Evolutionary conservation across 2,113 vertebrate species (phyloP).

Genomic region (Euleptes europaea): DNA sequence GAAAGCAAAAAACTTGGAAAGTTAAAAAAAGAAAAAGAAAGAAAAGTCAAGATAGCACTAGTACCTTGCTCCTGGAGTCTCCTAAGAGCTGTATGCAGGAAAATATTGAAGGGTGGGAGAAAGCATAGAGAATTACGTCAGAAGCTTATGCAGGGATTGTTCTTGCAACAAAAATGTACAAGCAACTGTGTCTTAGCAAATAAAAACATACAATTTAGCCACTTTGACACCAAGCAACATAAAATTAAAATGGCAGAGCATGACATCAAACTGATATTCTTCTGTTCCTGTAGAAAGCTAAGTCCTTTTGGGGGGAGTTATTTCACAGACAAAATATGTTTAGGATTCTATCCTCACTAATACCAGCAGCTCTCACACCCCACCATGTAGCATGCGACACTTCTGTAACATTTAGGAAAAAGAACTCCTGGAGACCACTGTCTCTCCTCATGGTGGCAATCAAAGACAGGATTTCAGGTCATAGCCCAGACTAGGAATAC

Average conservation of each 20-base stretch:
- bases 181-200: slow-evolving; percentile 79
- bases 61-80: slow-evolving; percentile 99
- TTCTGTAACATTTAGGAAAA: slow-evolving; percentile 18
- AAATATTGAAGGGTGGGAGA: slow-evolving; percentile 85
- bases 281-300: not conserved
- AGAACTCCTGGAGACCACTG: not conserved
- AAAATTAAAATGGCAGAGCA: slow-evolving; percentile 61
- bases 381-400: not conserved
- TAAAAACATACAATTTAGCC: slow-evolving; percentile 69
- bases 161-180: slow-evolving; percentile 80
- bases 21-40: slow-evolving; percentile 68
- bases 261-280: slow-evolving; percentile 33
- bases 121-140: slow-evolving; percentile 89
- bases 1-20: slow-evolving; percentile 66
- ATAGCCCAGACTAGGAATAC: slow-evolving; percentile 36
- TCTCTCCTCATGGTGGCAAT: not conserved
- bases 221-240: slow-evolving; percentile 63
- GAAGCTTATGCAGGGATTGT: slow-evolving; percentile 78
- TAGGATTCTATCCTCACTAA: slow-evolving; percentile 5
- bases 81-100: slow-evolving; percentile 95
- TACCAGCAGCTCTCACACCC: not conserved
- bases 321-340: not conserved
- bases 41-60: slow-evolving; percentile 77
- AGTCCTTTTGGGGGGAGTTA: not conserved
- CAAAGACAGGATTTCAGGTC: slow-evolving; percentile 31